Evolutionary conservation across 2,113 vertebrate genomes (phyloP).

Genomic region (Eurypyga helias): DNA sequence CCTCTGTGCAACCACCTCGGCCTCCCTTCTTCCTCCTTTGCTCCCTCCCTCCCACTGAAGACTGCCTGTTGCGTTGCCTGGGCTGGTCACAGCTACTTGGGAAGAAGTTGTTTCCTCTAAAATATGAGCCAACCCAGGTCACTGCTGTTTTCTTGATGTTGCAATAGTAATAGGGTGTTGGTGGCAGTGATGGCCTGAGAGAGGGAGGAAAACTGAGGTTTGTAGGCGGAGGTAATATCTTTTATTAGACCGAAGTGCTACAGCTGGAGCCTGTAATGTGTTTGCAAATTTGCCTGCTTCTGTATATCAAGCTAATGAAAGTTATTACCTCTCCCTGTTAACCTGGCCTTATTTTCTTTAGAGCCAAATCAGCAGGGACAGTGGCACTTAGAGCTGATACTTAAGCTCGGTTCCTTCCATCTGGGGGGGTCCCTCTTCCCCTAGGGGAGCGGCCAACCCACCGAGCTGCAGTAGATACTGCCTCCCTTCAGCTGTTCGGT

Average conservation of each 20-base stretch:
- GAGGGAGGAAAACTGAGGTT: background rate
- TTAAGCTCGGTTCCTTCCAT: background rate
- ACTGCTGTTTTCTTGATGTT: background rate
- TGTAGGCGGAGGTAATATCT: background rate
- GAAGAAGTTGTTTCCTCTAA: background rate
- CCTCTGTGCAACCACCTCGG: background rate
- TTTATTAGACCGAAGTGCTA: background rate
- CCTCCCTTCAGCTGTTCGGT: background rate
- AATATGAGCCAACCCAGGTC: background rate
- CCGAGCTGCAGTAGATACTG: background rate
- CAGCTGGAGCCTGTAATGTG: background rate
- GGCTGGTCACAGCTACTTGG: background rate
- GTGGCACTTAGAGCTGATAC: background rate
- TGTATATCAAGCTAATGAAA: background rate
- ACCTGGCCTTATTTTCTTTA: background rate
- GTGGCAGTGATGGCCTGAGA: background rate
- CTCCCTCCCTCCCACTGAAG: background rate
- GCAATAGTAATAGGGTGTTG: rapidly evolving
- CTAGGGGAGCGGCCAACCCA: rapidly evolving
- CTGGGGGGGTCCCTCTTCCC: background rate
- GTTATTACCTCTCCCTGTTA: background rate
- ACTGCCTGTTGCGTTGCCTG: background rate
- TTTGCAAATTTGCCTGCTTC: background rate
- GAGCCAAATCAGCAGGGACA: background rate
- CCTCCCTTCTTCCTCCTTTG: background rate